Evolutionary conservation across 2,888 invertebrate species (phyloP).

Genomic region (Steromphala cineraria): DNA sequence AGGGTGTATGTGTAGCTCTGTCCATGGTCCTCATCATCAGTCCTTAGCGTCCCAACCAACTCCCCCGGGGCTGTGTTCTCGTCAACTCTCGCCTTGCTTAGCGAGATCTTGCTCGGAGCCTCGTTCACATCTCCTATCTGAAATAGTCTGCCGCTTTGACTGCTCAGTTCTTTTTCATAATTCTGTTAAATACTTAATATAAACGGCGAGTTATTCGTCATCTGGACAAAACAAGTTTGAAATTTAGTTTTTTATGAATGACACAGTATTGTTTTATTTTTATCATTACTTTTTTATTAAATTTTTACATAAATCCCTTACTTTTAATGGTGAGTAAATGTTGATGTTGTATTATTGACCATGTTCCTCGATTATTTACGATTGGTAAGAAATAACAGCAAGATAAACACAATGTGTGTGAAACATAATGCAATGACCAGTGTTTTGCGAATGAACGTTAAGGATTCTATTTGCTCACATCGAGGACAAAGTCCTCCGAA

Average conservation of each 20-base stretch:
- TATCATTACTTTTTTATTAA: no score
- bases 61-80: constrained; percentile 42
- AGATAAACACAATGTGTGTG: background rate
- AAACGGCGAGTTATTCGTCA: no score
- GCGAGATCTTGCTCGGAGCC: constrained; percentile 41
- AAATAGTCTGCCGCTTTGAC: background rate
- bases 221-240: no score
- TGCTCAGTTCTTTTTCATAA: no score
- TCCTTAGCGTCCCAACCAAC: constrained; percentile 40
- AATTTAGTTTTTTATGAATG: no score
- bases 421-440: constrained; percentile 28
- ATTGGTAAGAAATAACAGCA: background rate
- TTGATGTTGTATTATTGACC: no score
- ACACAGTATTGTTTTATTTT: no score
- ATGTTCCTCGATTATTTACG: background rate
- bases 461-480: constrained; percentile 31
- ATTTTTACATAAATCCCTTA: no score
- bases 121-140: constrained; percentile 55
- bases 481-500: constrained; percentile 35
- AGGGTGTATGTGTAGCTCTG: constrained; percentile 47
- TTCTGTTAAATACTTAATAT: background rate
- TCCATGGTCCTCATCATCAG: constrained; percentile 48
- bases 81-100: constrained; percentile 34
- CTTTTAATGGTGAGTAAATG: no score
- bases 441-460: no score